phyloP scores from a whole-genome alignment of 1,140 invertebrate species.

The Venustaconcha ellipsiformis region DNA sequence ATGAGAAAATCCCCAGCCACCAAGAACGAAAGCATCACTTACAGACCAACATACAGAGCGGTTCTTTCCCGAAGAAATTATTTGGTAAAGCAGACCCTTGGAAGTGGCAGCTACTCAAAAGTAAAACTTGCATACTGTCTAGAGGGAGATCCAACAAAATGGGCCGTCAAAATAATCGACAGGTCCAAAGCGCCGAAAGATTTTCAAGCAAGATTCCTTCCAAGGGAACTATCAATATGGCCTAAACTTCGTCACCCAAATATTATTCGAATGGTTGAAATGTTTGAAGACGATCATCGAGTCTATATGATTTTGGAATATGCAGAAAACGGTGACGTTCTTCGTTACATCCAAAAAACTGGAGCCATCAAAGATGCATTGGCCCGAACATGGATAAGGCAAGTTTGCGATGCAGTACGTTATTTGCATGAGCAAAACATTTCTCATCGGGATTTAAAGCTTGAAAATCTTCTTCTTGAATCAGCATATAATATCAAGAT shows the following conservation, averaged over 20 bases:
- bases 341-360: slow-evolving; percentile 63
- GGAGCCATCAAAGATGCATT: slow-evolving; percentile 62
- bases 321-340: slow-evolving; percentile 62
- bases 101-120: slow-evolving; percentile 66
- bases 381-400: slow-evolving; percentile 56
- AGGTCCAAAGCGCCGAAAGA: slow-evolving; percentile 79
- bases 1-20: slow-evolving; percentile 37
- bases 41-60: slow-evolving; percentile 61
- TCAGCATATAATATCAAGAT: slow-evolving; percentile 85
- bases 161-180: slow-evolving; percentile 93
- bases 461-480: slow-evolving; percentile 90
- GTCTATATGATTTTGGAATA: slow-evolving; percentile 66
- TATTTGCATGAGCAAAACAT: slow-evolving; percentile 90
- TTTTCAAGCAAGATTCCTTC: slow-evolving; percentile 90
- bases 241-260: slow-evolving; percentile 88
- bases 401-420: slow-evolving; percentile 75
- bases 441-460: slow-evolving; percentile 87
- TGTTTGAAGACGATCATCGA: slow-evolving; percentile 60
- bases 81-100: slow-evolving; percentile 57
- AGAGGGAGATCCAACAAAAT: slow-evolving; percentile 57
- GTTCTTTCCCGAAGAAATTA: slow-evolving; percentile 58
- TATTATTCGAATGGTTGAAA: slow-evolving; percentile 79
- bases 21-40: slow-evolving; percentile 51
- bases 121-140: slow-evolving; percentile 62
- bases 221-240: slow-evolving; percentile 89